phyloP scores from a whole-genome alignment of 2,113 vertebrate species.

The Phalacrocorax brasilianus region DNA sequence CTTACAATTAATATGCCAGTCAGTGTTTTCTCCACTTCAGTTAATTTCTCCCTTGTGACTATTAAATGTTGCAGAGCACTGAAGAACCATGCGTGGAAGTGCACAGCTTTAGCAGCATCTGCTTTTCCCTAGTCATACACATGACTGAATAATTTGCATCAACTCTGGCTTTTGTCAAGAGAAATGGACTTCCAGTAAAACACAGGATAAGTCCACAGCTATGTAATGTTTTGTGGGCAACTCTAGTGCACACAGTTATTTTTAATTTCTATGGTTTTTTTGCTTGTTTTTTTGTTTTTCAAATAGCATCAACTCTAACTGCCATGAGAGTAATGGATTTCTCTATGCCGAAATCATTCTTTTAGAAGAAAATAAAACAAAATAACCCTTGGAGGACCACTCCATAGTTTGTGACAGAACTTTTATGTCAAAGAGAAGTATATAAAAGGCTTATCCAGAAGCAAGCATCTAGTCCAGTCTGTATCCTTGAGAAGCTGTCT shows the following conservation, averaged over 20 bases:
- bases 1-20: neutral
- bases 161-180: neutral
- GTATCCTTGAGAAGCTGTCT: neutral
- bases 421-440: neutral
- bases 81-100: neutral
- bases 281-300: neutral
- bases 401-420: neutral
- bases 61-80: neutral
- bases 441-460: neutral
- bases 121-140: neutral
- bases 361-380: neutral
- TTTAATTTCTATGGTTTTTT: neutral
- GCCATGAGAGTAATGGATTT: neutral
- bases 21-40: neutral
- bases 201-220: neutral
- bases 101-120: neutral
- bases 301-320: neutral
- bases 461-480: neutral
- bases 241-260: neutral
- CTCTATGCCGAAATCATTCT: neutral
- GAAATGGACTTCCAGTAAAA: neutral
- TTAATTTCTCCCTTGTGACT: neutral
- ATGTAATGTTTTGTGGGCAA: neutral
- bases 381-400: neutral
- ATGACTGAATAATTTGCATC: neutral